Evolutionary conservation across 1,140 invertebrate species (phyloP), one percentile per base, ranked within the genome.

Genomic region (Babylonia areolata): DNA sequence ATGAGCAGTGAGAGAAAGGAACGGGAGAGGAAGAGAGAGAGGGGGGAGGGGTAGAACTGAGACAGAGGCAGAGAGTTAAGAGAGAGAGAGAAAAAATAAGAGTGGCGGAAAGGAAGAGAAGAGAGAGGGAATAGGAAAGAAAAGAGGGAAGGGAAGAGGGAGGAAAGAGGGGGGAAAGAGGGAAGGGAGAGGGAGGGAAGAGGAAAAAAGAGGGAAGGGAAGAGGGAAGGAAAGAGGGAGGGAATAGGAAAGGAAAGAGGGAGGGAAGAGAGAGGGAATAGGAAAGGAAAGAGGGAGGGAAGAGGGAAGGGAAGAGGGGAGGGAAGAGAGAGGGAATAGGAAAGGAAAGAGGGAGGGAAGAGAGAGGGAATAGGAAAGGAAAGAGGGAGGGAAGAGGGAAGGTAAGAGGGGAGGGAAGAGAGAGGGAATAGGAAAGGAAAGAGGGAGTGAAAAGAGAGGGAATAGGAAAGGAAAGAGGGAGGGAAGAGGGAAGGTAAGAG

Each of bases 11-110:
- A n/a, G n/a, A n/a, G n/a, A n/a, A n/a, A n/a, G n/a, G n/a, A n/a
- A n/a, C n/a, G n/a, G n/a, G n/a, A n/a, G n/a, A n/a, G n/a, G n/a
- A n/a, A n/a, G n/a, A n/a, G n/a, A n/a, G n/a, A n/a, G n/a, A n/a
- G n/a, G n/a, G n/a, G n/a, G n/a, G n/a, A n/a, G n/a, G n/a, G n/a
- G n/a, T n/a, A n/a, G n/a, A 23, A 64, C 15, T 20, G 37, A 73
- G 82, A 42, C 23, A 84, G 64, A 69, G 58, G 71, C 33, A 64
- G 54, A 71, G 82, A 69, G 54, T 51, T 17, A 51, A 46, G 46
- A 51, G 46, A 51, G 9, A 51, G 17, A 11, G 20, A 69, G 20
- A n/a, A 37, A 69, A 37, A n/a, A 37, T 37, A 71, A 69, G 2
- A 37, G 58, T 5, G 58, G 82, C 9, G 58, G 28, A 69, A 71